Conservation (phyloP, 92 coral and sea anemone species). For the Phymanthus crucifer region DNA sequence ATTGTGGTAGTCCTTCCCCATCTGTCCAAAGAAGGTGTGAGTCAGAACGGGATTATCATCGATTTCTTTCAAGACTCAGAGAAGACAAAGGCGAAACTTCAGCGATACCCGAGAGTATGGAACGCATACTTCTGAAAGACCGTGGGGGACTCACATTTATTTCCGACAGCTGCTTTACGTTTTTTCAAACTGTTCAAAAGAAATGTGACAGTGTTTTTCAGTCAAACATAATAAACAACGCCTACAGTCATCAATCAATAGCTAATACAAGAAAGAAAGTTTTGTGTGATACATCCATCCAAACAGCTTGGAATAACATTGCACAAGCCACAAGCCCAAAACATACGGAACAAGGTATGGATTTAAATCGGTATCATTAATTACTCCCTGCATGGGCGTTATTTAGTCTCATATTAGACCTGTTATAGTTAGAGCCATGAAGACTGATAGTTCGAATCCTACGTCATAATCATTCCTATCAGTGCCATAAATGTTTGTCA, state of each 20-base stretch:
- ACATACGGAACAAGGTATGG: too few relatives aligned
- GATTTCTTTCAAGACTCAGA: not conserved
- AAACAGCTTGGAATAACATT: too few relatives aligned
- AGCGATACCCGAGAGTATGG: slow-evolving; percentile 9
- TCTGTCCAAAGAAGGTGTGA: not conserved
- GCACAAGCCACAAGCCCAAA: too few relatives aligned
- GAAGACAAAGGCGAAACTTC: not conserved
- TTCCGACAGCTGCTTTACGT: not conserved
- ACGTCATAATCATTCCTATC: too few relatives aligned
- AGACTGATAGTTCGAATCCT: too few relatives aligned
- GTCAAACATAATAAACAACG: not conserved
- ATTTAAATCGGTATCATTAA: too few relatives aligned
- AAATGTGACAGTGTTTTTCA: not conserved
- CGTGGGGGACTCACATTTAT: not conserved
- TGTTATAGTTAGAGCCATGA: too few relatives aligned
- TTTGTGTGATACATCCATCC: too few relatives aligned
- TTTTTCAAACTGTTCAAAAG: not conserved
- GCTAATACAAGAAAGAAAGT: not conserved
- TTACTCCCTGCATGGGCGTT: too few relatives aligned
- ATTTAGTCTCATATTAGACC: too few relatives aligned
- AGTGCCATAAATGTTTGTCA: too few relatives aligned
- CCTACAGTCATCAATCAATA: not conserved
- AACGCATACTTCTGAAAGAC: not conserved
- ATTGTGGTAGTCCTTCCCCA: not conserved
- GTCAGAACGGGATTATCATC: not conserved